phyloP scores from a whole-genome alignment of 1,140 invertebrate species.

The Solen grandis region DNA sequence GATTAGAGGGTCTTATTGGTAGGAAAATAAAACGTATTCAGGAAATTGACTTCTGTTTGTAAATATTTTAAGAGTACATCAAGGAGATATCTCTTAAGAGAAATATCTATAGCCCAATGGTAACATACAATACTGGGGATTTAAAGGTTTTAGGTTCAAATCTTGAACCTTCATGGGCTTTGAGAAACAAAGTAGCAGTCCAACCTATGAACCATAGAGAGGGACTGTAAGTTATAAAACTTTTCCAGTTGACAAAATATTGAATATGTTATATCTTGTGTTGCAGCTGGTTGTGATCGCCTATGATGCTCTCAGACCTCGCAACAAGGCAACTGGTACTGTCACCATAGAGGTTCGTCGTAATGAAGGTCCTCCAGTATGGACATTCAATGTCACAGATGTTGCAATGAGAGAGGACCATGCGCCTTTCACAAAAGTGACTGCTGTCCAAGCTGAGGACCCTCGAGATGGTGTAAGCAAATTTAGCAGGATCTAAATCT shows the following conservation, averaged over 20 bases:
- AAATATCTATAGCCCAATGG: too few relatives aligned
- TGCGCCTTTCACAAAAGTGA: not conserved
- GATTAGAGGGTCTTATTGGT: not conserved
- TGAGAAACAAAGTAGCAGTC: too few relatives aligned
- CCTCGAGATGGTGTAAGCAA: conserved; percentile 27
- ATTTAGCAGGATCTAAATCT: too few relatives aligned
- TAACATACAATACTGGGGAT: too few relatives aligned
- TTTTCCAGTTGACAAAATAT: too few relatives aligned
- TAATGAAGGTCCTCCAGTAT: conserved; percentile 19
- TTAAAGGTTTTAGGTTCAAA: too few relatives aligned
- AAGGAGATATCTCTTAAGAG: too few relatives aligned
- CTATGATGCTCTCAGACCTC: conserved; percentile 14
- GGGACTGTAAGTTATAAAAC: too few relatives aligned
- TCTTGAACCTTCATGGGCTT: too few relatives aligned
- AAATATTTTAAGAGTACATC: too few relatives aligned
- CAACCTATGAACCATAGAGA: too few relatives aligned
- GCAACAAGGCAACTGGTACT: conserved; percentile 12
- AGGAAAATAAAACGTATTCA: not conserved
- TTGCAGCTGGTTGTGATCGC: conserved; percentile 24
- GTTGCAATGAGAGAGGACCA: conserved; percentile 30
- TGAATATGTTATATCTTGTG: too few relatives aligned
- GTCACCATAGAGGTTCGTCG: conserved; percentile 18
- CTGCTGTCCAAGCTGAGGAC: conserved; percentile 17
- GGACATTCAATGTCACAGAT: conserved; percentile 6
- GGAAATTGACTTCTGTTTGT: not conserved